These are phyloP conservation scores for Athene noctua DNA, from an alignment of 2,113 vertebrate genomes.

Conservation along the genomic window DNA sequence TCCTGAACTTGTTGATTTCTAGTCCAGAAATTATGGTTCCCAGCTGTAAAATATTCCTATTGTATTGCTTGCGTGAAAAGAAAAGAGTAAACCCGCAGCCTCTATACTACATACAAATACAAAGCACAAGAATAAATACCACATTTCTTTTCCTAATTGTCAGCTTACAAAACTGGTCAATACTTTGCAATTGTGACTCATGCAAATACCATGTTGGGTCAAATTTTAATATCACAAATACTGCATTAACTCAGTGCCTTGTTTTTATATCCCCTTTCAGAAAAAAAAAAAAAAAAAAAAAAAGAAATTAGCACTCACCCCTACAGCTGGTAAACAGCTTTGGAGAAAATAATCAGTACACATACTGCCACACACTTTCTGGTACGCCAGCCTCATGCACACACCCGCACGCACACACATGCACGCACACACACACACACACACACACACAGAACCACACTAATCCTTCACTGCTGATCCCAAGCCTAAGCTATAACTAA, in stretches of 20 bases:
- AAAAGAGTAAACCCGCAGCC: slow-evolving; percentile 65
- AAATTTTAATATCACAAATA: slow-evolving; percentile 73
- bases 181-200: slow-evolving; percentile 69
- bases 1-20: slow-evolving; percentile 52
- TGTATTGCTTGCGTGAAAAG: slow-evolving; percentile 70
- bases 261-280: slow-evolving; percentile 74
- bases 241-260: slow-evolving; percentile 74
- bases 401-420: neutral
- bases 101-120: slow-evolving; percentile 74
- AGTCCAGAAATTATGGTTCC: slow-evolving; percentile 72
- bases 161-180: slow-evolving; percentile 73
- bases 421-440: too few species aligned
- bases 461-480: slow-evolving; percentile 57
- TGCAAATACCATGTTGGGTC: slow-evolving; percentile 72
- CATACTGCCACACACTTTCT: neutral
- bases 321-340: slow-evolving; percentile 61
- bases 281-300: slow-evolving; percentile 72
- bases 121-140: slow-evolving; percentile 83
- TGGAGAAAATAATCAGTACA: slow-evolving; percentile 69
- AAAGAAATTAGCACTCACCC: slow-evolving; percentile 66
- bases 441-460: neutral
- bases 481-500: slow-evolving; percentile 61
- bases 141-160: slow-evolving; percentile 64
- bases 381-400: slow-evolving; percentile 29
- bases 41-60: slow-evolving; percentile 49